Evolutionary conservation across 2,888 invertebrate genomes (phyloP).

Genomic region (Meloe dianella): DNA sequence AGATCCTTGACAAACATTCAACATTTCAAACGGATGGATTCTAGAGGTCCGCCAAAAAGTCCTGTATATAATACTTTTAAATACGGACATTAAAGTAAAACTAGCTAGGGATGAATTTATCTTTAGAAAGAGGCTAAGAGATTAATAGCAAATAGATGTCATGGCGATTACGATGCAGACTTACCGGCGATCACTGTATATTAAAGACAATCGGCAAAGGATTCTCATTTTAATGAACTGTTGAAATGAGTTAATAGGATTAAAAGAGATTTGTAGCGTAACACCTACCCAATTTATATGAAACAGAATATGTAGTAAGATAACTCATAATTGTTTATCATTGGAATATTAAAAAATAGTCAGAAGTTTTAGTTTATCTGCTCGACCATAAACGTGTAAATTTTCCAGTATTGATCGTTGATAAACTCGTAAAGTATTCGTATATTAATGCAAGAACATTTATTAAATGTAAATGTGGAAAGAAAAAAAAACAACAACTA

Average conservation of each 20-base stretch:
- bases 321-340: background rate
- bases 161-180: background rate
- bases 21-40: too few species aligned
- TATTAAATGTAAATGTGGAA: too few species aligned
- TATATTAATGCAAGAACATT: background rate
- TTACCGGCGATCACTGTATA: background rate
- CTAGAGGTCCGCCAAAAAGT: too few species aligned
- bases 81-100: too few species aligned
- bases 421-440: background rate
- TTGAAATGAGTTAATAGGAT: background rate
- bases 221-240: background rate
- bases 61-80: too few species aligned
- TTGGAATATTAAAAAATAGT: background rate
- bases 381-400: background rate
- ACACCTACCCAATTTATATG: background rate
- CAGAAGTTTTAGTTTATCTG: background rate
- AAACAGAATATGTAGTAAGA: background rate
- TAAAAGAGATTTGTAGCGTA: background rate
- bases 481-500: background rate
- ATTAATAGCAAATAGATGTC: too few species aligned
- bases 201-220: background rate
- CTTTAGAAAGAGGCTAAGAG: too few species aligned
- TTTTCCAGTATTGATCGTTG: background rate
- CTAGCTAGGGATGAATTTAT: too few species aligned
- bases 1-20: too few species aligned